These are phyloP conservation scores for Nothocercus julius DNA, from an alignment of 2,113 vertebrate genomes.

Conservation along the genomic window DNA sequence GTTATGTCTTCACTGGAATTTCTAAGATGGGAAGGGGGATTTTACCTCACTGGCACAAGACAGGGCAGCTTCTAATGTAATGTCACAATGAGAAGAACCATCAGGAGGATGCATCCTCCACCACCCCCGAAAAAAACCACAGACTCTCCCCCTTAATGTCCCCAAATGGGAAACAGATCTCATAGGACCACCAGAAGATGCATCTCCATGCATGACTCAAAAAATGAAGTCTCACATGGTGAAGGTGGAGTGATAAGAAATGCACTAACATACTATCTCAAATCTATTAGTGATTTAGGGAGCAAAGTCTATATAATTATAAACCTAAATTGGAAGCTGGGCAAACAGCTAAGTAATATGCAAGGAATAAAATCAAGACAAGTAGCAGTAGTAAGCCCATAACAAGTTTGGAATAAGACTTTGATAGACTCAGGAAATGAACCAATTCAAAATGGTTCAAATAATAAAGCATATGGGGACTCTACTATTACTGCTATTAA, in stretches of 20 bases:
- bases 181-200: not conserved
- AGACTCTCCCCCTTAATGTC: not conserved
- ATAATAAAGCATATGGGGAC: not conserved
- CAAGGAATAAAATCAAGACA: not conserved
- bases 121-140: not conserved
- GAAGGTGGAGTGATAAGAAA: not conserved
- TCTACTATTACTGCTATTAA: not conserved
- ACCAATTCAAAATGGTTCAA: not conserved
- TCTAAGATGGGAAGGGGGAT: rapidly evolving
- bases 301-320: rapidly evolving
- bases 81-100: not conserved
- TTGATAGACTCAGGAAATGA: not conserved
- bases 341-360: not conserved
- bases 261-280: not conserved
- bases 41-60: not conserved
- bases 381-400: not conserved
- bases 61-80: not conserved
- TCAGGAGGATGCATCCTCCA: not conserved
- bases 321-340: not conserved
- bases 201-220: not conserved
- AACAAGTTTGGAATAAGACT: not conserved
- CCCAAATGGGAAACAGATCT: not conserved
- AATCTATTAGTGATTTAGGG: not conserved
- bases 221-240: not conserved
- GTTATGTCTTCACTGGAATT: not conserved